Evolutionary conservation across 1,140 invertebrate genomes (phyloP).

Genomic region (Drosophila kurseongensis): DNA sequence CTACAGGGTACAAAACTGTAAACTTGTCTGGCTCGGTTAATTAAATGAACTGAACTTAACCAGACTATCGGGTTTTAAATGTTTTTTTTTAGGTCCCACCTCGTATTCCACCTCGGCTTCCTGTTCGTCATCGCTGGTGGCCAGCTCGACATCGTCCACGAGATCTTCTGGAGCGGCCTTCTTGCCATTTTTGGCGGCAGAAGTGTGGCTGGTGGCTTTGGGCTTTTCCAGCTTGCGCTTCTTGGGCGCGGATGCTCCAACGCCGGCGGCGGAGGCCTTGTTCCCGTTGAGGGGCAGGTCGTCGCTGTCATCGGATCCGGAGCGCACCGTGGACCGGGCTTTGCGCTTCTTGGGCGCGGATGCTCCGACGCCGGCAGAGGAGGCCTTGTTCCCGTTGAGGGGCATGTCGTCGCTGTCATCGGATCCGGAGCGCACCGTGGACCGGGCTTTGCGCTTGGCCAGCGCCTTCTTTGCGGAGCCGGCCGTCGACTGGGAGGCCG

Average conservation of each 20-base stretch:
- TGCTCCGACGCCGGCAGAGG: background rate
- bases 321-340: conserved; percentile 12
- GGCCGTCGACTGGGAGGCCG: background rate
- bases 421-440: conserved; percentile 15
- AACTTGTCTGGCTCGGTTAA: too few relatives aligned
- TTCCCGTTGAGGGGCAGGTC: conserved; percentile 59
- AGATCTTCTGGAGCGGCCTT: conserved; percentile 17
- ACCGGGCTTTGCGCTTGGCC: conserved; percentile 25
- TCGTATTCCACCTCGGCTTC: conserved; percentile 55
- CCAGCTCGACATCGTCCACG: conserved; percentile 6
- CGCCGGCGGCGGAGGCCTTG: conserved; percentile 19
- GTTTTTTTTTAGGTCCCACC: conserved; percentile 11
- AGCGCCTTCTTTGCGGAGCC: conserved; percentile 5
- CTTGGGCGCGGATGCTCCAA: conserved; percentile 21
- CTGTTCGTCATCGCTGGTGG: conserved; percentile 15
- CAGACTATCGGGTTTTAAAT: too few relatives aligned
- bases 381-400: conserved; percentile 56
- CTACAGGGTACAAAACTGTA: too few relatives aligned
- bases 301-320: conserved; percentile 51
- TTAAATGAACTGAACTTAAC: too few relatives aligned
- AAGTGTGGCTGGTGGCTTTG: conserved; percentile 20
- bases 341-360: conserved; percentile 44
- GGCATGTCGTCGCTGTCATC: conserved; percentile 60
- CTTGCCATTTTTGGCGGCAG: conserved; percentile 38
- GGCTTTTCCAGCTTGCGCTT: conserved; percentile 46